Conservation (phyloP, 2,113 vertebrate species). For the Channa maculata region DNA sequence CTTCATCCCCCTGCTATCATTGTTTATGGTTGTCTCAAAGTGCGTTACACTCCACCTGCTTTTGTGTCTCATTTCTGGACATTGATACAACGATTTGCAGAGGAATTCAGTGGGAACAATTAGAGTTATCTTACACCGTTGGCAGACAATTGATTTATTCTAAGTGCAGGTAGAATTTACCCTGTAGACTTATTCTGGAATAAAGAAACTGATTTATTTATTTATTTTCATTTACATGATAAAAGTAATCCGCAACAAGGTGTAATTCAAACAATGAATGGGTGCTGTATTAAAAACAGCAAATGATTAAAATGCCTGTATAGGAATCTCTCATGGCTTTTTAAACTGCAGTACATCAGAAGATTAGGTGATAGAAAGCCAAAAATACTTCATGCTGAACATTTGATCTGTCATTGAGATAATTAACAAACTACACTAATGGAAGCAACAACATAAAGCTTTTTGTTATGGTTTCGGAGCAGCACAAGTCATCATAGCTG, state of each 20-base stretch:
- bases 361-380: no score
- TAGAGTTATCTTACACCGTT: background rate
- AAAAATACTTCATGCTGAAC: no score
- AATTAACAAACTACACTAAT: no score
- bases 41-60: background rate
- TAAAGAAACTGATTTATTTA: background rate
- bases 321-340: no score
- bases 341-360: no score
- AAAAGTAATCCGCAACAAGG: background rate
- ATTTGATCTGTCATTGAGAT: no score
- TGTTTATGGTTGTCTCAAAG: constrained; percentile 1
- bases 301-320: background rate
- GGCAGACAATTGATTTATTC: background rate
- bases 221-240: background rate
- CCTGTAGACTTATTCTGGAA: background rate
- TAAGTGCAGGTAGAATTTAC: background rate
- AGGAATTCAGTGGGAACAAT: background rate
- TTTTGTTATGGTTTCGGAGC: no score
- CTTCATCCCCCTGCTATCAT: background rate
- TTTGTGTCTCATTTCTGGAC: constrained; percentile 13
- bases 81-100: constrained; percentile 6
- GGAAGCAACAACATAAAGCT: no score
- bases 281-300: background rate
- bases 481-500: no score
- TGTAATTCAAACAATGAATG: background rate